These are phyloP conservation scores for Lates calcarifer DNA, from an alignment of 2,113 vertebrate species.

Conservation along the genomic window DNA sequence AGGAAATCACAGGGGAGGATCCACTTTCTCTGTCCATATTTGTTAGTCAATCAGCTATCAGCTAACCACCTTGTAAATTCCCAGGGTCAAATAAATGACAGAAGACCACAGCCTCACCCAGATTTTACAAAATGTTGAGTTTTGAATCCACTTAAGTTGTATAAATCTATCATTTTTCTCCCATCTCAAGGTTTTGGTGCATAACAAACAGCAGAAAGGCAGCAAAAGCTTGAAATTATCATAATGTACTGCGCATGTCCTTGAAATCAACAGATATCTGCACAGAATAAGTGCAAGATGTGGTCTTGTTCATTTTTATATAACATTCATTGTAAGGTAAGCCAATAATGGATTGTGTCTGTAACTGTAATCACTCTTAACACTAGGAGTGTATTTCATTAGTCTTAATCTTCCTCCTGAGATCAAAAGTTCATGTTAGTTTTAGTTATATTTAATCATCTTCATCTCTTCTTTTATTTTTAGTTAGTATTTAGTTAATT, in stretches of 20 bases:
- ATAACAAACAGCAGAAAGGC: conserved; percentile 30
- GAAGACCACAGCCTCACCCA: conserved; percentile 35
- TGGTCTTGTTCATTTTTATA: conserved; percentile 14
- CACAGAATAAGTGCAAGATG: conserved; percentile 25
- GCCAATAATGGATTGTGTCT: neutral
- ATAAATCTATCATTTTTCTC: conserved; percentile 23
- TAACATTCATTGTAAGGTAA: neutral
- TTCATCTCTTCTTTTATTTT: neutral
- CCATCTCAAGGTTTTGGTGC: conserved; percentile 13
- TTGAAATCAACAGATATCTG: conserved; percentile 24
- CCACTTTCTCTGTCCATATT: conserved; percentile 63
- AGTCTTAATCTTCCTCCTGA: too few relatives aligned
- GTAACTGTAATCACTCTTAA: too few relatives aligned
- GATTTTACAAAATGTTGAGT: conserved; percentile 16
- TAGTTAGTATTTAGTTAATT: neutral
- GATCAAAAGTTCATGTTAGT: neutral
- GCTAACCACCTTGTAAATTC: conserved; percentile 44
- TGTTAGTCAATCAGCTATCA: conserved; percentile 62
- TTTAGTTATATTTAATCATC: neutral
- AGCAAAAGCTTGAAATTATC: neutral
- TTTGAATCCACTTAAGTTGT: conserved; percentile 20
- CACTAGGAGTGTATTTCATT: too few relatives aligned
- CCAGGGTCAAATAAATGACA: conserved; percentile 27
- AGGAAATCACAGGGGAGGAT: conserved; percentile 61
- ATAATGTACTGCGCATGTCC: conserved; percentile 19